These are phyloP conservation scores for Drosophila arawakana DNA, from an alignment of 1,140 invertebrate species.

Conservation along the genomic window DNA sequence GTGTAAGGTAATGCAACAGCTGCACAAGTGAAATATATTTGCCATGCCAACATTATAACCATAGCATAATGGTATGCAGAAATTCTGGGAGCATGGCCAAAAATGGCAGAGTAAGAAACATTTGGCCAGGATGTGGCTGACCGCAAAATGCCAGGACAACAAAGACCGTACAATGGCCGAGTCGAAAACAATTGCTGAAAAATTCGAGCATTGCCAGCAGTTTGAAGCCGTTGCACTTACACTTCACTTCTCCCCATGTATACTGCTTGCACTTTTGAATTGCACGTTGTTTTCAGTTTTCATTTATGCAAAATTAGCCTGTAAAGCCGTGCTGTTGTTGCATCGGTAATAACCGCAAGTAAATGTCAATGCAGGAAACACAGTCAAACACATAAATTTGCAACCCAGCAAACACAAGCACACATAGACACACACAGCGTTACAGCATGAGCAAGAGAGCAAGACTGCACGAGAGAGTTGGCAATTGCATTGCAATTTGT, in stretches of 20 bases:
- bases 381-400: slow-evolving; percentile 67
- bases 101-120: slow-evolving; percentile 11
- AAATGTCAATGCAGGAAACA: slow-evolving; percentile 78
- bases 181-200: slow-evolving; percentile 67
- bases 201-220: slow-evolving; percentile 34
- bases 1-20: slow-evolving; percentile 40
- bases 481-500: slow-evolving; percentile 79
- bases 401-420: slow-evolving; percentile 13
- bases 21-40: slow-evolving; percentile 16
- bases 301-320: slow-evolving; percentile 65
- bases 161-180: slow-evolving; percentile 52
- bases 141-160: slow-evolving; percentile 30
- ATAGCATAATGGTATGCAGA: slow-evolving; percentile 26
- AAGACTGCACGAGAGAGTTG: background rate
- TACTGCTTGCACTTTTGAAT: slow-evolving; percentile 4
- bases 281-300: slow-evolving; percentile 42
- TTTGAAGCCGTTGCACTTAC: slow-evolving; percentile 3
- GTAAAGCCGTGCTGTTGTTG: slow-evolving; percentile 14
- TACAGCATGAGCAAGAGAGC: slow-evolving; percentile 3
- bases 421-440: slow-evolving; percentile 17
- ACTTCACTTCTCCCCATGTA: background rate
- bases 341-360: slow-evolving; percentile 75
- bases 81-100: background rate
- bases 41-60: slow-evolving; percentile 13
- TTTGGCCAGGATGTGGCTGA: slow-evolving; percentile 31